phyloP scores from a whole-genome alignment of 2,888 invertebrate genomes.

The Anodontia alba region DNA sequence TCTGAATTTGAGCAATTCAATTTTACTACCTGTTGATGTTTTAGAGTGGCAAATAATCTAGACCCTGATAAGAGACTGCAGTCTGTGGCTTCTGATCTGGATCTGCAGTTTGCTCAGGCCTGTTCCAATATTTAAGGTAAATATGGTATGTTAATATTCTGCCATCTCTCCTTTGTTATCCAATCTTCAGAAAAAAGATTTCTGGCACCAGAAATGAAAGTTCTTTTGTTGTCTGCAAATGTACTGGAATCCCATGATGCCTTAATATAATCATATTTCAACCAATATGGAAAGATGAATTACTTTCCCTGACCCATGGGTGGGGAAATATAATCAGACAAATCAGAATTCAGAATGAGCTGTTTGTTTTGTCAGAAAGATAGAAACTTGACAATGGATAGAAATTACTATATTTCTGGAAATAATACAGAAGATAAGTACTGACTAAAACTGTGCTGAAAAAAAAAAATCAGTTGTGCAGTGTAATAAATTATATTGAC shows the following conservation, averaged over 20 bases:
- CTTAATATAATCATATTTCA: neutral
- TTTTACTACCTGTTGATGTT: too few relatives aligned
- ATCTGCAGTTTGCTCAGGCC: too few relatives aligned
- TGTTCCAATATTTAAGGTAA: too few relatives aligned
- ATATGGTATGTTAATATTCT: too few relatives aligned
- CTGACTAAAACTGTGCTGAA: too few relatives aligned
- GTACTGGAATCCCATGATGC: constrained; percentile 1
- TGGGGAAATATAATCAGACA: constrained; percentile 5
- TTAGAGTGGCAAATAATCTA: too few relatives aligned
- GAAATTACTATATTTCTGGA: constrained; percentile 9
- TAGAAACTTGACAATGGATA: neutral
- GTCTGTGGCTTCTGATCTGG: too few relatives aligned
- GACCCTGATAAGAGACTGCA: too few relatives aligned
- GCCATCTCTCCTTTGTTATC: neutral
- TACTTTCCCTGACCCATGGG: neutral
- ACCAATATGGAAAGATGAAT: neutral
- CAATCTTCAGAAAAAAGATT: neutral
- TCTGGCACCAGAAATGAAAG: constrained; percentile 10
- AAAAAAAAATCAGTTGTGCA: too few relatives aligned
- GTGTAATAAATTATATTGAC: too few relatives aligned
- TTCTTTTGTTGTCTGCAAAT: neutral
- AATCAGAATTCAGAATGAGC: neutral
- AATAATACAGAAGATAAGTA: neutral
- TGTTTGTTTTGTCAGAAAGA: constrained; percentile 9
- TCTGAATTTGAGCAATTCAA: too few relatives aligned